phyloP scores from a whole-genome alignment of 2,888 invertebrate species.

The Cabera pusaria region DNA sequence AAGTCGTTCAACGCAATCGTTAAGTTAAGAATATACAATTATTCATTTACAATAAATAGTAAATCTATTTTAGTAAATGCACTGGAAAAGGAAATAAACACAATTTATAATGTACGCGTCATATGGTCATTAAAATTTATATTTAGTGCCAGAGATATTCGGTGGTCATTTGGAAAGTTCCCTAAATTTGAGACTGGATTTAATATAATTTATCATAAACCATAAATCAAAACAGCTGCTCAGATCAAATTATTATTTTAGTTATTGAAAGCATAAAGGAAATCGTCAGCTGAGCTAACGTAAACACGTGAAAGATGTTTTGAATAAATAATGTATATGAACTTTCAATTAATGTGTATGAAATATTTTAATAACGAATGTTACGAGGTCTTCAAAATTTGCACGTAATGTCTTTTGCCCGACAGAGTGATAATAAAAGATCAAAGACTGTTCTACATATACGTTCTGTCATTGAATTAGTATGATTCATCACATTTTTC shows the following conservation, averaged over 20 bases:
- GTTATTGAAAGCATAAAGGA: constrained; percentile 23
- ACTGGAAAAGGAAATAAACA: constrained; percentile 18
- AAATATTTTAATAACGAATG: too few species aligned
- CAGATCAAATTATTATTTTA: constrained; percentile 31
- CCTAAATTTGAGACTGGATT: constrained; percentile 24
- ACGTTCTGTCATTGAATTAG: background rate
- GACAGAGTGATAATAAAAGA: constrained; percentile 12
- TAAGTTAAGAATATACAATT: too few species aligned
- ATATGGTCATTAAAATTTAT: constrained; percentile 19
- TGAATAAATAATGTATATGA: background rate
- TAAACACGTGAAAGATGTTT: constrained; percentile 4
- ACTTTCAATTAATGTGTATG: too few species aligned
- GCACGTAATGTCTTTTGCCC: constrained; percentile 5
- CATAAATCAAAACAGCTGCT: constrained; percentile 20
- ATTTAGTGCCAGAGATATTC: constrained; percentile 24
- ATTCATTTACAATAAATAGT: too few species aligned
- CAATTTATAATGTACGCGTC: constrained; percentile 11
- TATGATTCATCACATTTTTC: constrained; percentile 2
- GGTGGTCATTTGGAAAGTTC: constrained; percentile 23
- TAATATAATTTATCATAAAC: constrained; percentile 30
- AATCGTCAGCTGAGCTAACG: constrained; percentile 6
- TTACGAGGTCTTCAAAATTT: constrained; percentile 7
- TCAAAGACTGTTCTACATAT: constrained; percentile 7
- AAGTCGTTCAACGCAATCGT: too few species aligned
- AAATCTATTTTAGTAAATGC: too few species aligned